phyloP scores from a whole-genome alignment of 2,797 vertebrate genomes.

The Margarornis squamiger region DNA sequence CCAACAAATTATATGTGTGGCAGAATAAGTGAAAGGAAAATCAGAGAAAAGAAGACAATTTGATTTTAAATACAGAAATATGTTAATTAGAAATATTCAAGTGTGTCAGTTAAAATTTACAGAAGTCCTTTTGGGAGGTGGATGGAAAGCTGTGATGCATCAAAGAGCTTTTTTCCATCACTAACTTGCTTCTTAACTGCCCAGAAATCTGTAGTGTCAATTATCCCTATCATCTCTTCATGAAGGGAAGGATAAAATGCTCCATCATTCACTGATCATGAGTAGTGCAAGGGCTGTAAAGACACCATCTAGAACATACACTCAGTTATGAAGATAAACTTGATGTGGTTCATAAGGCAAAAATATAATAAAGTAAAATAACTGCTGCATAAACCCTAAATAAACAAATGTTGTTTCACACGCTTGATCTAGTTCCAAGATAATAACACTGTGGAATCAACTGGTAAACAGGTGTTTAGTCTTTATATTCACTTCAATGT shows the following conservation, averaged over 20 bases:
- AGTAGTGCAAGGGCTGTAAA: background rate
- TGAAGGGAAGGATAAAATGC: background rate
- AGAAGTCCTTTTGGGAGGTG: background rate
- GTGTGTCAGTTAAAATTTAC: background rate
- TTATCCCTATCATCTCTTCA: background rate
- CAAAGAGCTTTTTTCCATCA: slow-evolving; percentile 20
- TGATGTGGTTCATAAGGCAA: background rate
- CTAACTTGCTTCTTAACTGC: background rate
- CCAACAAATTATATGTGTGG: background rate
- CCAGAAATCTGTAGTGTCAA: slow-evolving; percentile 8
- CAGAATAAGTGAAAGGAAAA: background rate
- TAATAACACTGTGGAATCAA: background rate
- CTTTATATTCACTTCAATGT: background rate
- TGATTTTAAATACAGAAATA: background rate
- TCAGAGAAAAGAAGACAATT: background rate
- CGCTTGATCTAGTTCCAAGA: background rate
- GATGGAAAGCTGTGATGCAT: background rate
- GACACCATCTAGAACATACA: background rate
- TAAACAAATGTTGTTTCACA: slow-evolving; percentile 13
- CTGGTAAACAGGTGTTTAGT: background rate
- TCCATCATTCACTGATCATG: slow-evolving; percentile 17
- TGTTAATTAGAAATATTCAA: slow-evolving; percentile 6
- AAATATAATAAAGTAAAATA: slow-evolving; percentile 19
- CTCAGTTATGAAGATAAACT: background rate
- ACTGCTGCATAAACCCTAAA: background rate